Base-by-base conservation (phyloP, 2,113 vertebrate species). In the Larimichthys crocea region DNA sequence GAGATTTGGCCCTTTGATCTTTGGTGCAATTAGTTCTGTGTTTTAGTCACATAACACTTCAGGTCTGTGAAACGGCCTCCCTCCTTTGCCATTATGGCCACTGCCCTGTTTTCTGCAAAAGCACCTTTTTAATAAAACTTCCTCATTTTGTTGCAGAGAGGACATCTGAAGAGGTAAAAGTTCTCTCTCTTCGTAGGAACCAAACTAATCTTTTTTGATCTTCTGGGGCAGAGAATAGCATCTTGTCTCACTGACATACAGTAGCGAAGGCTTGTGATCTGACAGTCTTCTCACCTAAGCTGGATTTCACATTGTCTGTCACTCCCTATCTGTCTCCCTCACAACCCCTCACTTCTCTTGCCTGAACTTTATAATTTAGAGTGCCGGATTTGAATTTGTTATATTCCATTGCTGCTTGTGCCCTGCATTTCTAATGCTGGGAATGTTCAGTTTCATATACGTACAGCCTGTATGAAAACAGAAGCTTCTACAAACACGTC, bases 111-210 rank as follows among this genome's bases (percentile, higher is more conserved):
- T 75, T 73, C 24, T 81, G 76, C 85, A 40, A 61, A 77, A 66
- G 31, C 8, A 0, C 15, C 75, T 42, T 63, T 71, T 84, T 10
- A 74, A 16, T 64, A 84, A 74, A 78, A 60, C 24, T 24, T 82
- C n/a, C 48, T 81, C 55, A 83, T 91, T 90, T 91, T 85, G 53
- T 84, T 19, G 20, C 63, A 70, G 49, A 74, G 53, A 85, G 79
- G 84, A 57, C 52, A 75, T 24, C 57, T 60, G 56, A 29, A 61
- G 22, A 65, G 44, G 66, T 66, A 72, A 59, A 20, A 35, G n/a
- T 17, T 85, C 3, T 63, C 35, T 74, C 16, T 71, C 49, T 71
- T 73, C 53, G 61, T 26, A 83, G 57, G 29, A 46, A 46, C 3
- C 19, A 9, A 40, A 40, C 50, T 59, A 65, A 70, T 83, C 50